A percentile compares a stretch with the other conserved stretches of the same genome.
Evolutionary conservation across 1,140 invertebrate species (phyloP).

Genomic region (Euborellia annulipes): DNA sequence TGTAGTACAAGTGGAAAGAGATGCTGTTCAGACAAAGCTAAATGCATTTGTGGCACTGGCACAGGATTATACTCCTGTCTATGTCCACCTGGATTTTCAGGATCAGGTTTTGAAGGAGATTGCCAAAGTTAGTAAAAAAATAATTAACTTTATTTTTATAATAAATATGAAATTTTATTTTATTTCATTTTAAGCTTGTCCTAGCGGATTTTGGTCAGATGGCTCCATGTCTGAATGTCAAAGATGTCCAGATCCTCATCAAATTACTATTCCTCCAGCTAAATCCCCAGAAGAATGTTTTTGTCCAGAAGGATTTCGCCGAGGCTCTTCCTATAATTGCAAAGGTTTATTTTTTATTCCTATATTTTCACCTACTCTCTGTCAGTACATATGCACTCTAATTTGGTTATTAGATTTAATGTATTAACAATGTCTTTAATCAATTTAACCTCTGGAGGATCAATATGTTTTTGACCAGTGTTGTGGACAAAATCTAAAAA

Average conservation of each 20-base stretch:
- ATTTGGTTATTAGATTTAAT: no score
- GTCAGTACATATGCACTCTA: no score
- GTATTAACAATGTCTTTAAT: no score
- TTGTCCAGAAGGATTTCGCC: conserved; percentile 37
- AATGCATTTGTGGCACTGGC: conserved; percentile 47
- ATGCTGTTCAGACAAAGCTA: conserved; percentile 43
- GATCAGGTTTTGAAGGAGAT: conserved; percentile 39
- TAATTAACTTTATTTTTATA: no score
- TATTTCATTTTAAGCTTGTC: conserved; percentile 25
- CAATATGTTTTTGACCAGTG: no score
- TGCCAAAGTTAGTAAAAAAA: conserved; percentile 39
- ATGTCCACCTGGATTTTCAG: conserved; percentile 47
- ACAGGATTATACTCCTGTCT: conserved; percentile 52
- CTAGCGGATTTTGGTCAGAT: conserved; percentile 32
- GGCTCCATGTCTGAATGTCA: conserved; percentile 36
- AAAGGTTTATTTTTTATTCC: no score
- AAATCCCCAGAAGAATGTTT: conserved; percentile 35
- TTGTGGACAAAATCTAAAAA: no score
- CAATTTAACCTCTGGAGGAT: no score
- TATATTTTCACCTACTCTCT: no score
- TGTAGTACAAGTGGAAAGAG: conserved; percentile 28
- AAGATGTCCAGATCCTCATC: conserved; percentile 47
- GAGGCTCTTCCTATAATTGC: conserved; percentile 17
- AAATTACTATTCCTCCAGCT: conserved; percentile 36
- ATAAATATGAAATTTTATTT: no score